A percentile compares a stretch with the other conserved stretches of the same genome.
These are phyloP conservation scores for Camponotus vicinus DNA, from an alignment of 1,140 invertebrate species.

Conservation along the genomic window DNA sequence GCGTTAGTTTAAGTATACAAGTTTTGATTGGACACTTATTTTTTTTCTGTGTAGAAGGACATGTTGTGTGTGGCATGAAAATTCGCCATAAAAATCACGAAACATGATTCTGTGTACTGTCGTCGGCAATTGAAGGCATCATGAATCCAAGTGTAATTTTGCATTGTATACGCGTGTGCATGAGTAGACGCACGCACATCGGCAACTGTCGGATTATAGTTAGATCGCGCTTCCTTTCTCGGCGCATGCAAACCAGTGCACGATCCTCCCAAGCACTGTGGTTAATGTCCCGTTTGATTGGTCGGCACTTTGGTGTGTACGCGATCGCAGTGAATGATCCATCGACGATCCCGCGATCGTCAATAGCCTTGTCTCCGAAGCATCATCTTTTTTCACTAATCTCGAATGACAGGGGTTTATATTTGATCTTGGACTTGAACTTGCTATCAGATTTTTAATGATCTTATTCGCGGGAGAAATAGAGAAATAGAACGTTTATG, in stretches of 20 bases:
- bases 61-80: not conserved
- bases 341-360: slow-evolving; percentile 68
- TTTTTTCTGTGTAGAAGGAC: not conserved
- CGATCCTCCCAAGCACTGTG: slow-evolving; percentile 79
- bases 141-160: slow-evolving; percentile 36
- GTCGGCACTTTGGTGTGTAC: slow-evolving; percentile 76
- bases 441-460: not conserved
- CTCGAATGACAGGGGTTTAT: slow-evolving; percentile 1
- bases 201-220: slow-evolving; percentile 38
- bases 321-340: slow-evolving; percentile 61
- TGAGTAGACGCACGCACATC: slow-evolving; percentile 44
- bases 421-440: not conserved
- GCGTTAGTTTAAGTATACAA: too few relatives aligned
- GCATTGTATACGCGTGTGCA: slow-evolving; percentile 29
- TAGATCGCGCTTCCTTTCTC: slow-evolving; percentile 72
- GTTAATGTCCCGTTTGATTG: slow-evolving; percentile 85
- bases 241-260: slow-evolving; percentile 73
- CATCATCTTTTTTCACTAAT: slow-evolving; percentile 56
- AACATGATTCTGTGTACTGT: not conserved
- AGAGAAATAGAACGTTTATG: not conserved
- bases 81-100: not conserved
- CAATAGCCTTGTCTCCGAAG: slow-evolving; percentile 50
- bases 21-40: too few relatives aligned
- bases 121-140: slow-evolving; percentile 19
- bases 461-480: not conserved